These are phyloP conservation scores for Nemotelus nigrinus DNA, from an alignment of 2,888 invertebrate species.

Conservation along the genomic window DNA sequence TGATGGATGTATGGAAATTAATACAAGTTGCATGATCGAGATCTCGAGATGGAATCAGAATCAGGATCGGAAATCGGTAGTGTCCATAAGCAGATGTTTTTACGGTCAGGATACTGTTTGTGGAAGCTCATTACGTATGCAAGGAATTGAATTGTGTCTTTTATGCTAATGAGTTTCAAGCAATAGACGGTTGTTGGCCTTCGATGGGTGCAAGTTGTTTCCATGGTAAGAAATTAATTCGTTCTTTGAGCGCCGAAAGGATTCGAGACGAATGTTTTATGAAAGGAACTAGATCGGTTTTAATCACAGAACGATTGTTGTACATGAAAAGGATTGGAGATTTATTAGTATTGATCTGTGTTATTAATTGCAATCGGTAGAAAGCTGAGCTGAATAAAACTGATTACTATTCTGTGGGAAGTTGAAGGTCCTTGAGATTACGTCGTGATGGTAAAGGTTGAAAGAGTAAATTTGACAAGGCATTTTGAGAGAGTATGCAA, in stretches of 20 bases:
- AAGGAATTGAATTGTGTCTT: slow-evolving; percentile 26
- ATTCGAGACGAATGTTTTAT: not conserved
- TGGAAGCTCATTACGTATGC: slow-evolving; percentile 29
- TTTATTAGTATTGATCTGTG: slow-evolving; percentile 44
- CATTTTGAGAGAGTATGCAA: no score
- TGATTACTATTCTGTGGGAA: slow-evolving; percentile 42
- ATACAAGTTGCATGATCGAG: not conserved
- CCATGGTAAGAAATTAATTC: slow-evolving; percentile 24
- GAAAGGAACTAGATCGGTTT: slow-evolving; percentile 18
- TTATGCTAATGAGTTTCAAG: slow-evolving; percentile 21
- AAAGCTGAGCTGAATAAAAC: slow-evolving; percentile 10
- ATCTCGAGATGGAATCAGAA: slow-evolving; percentile 6
- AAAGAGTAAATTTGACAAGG: no score
- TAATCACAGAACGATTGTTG: slow-evolving; percentile 42
- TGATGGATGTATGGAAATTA: not conserved
- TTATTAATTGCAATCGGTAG: slow-evolving; percentile 40
- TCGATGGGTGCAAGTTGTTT: slow-evolving; percentile 20
- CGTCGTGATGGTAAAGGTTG: not conserved
- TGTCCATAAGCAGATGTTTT: slow-evolving; percentile 33
- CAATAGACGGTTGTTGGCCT: not conserved
- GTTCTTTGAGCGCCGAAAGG: not conserved
- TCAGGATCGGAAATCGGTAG: slow-evolving; percentile 21
- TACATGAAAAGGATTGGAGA: slow-evolving; percentile 40
- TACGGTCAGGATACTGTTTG: slow-evolving; percentile 3
- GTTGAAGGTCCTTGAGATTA: slow-evolving; percentile 40